Percentiles rank a stretch among this genome's conserved stretches.
Conservation (phyloP, 2,113 vertebrate species). For the Rhinogobius similis region DNA sequence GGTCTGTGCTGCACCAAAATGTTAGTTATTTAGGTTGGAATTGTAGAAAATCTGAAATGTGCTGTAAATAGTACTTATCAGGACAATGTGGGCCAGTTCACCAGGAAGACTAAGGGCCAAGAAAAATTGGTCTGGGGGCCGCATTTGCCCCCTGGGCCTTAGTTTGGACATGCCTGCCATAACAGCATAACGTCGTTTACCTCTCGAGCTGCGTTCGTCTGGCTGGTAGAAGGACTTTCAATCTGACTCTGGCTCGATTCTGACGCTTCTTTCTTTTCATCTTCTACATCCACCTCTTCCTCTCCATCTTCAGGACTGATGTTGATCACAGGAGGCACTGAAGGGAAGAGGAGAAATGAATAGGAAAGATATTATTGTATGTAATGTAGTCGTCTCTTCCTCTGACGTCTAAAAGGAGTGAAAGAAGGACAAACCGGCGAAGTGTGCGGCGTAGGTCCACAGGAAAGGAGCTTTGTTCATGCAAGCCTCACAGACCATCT, state of each 20-base stretch:
- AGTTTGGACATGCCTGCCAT: too few species aligned
- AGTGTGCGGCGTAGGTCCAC: conserved; percentile 84
- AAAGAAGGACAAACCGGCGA: conserved; percentile 79
- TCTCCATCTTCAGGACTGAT: conserved; percentile 64
- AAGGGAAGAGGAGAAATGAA: conserved; percentile 7
- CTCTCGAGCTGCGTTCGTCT: conserved; percentile 60
- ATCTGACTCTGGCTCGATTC: conserved; percentile 15
- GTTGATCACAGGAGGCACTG: conserved; percentile 77
- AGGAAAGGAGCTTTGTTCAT: conserved; percentile 89
- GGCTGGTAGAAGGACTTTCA: conserved; percentile 78
- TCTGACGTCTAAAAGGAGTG: too few species aligned
- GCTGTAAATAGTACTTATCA: too few species aligned
- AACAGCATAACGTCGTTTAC: conserved; percentile 37
- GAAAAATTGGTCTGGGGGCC: too few species aligned
- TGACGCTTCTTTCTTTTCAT: conserved; percentile 22
- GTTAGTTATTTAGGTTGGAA: too few species aligned
- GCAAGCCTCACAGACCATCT: conserved; percentile 93
- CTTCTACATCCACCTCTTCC: conserved; percentile 59
- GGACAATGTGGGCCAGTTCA: too few species aligned
- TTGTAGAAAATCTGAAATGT: too few species aligned
- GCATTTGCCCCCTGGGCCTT: too few species aligned
- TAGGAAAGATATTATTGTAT: background rate
- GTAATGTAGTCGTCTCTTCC: background rate
- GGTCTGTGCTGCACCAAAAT: too few species aligned
- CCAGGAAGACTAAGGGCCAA: too few species aligned